A percentile compares a stretch with the other conserved stretches of the same genome.
phyloP scores from a whole-genome alignment of 2,888 invertebrate species.

The Carterocephalus palaemon region DNA sequence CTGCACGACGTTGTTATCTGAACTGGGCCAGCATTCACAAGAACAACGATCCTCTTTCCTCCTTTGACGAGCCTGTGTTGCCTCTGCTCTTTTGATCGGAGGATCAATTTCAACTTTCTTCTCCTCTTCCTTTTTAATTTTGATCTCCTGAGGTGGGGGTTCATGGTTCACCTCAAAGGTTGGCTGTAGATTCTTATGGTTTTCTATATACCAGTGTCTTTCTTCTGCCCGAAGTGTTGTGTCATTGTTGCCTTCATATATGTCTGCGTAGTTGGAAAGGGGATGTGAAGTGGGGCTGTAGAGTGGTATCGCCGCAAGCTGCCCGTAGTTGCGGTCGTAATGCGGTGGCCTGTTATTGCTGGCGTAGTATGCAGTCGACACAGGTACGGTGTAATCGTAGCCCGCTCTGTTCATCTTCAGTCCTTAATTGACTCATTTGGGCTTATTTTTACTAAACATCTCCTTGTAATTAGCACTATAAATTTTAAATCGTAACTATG shows the following conservation, averaged over 20 bases:
- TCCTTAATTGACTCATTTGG: conserved; percentile 70
- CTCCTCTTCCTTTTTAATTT: conserved; percentile 72
- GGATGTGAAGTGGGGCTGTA: conserved; percentile 72
- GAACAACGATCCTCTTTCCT: conserved; percentile 74
- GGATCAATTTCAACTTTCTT: conserved; percentile 64
- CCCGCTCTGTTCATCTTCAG: conserved; percentile 77
- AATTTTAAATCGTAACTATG: conserved; percentile 19
- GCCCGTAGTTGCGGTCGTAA: conserved; percentile 70
- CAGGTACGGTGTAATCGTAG: conserved; percentile 74
- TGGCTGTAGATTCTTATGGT: conserved; percentile 69
- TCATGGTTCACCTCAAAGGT: conserved; percentile 61
- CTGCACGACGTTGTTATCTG: conserved; percentile 63
- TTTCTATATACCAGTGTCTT: conserved; percentile 76
- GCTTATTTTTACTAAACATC: conserved; percentile 47
- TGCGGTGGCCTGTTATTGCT: conserved; percentile 70
- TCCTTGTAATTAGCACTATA: conserved; percentile 5
- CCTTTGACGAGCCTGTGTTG: conserved; percentile 59
- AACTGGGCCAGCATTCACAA: conserved; percentile 75
- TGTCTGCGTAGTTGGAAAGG: conserved; percentile 71
- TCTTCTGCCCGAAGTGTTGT: conserved; percentile 74
- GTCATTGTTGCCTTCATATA: conserved; percentile 75
- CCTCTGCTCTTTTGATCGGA: conserved; percentile 51
- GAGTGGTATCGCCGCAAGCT: conserved; percentile 60
- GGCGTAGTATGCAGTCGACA: conserved; percentile 68
- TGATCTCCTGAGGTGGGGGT: conserved; percentile 65